Percentiles rank a stretch among this genome's conserved stretches.
phyloP scores from a whole-genome alignment of 2,888 invertebrate species.

The Melanostoma scalare region DNA sequence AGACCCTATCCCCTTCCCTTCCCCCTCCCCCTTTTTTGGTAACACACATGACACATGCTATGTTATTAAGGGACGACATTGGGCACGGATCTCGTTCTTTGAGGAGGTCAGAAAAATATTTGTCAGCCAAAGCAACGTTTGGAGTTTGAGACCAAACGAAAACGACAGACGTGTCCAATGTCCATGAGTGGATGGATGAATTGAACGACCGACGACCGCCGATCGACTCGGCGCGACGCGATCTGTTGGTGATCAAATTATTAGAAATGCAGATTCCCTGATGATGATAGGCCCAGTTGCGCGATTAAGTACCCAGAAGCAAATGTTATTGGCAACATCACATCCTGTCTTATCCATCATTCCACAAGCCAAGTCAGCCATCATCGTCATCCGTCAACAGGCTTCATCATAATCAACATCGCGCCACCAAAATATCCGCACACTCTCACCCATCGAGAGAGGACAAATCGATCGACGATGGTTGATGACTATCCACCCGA shows the following conservation, averaged over 20 bases:
- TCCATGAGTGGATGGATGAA: background rate
- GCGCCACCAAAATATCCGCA: slow-evolving; percentile 67
- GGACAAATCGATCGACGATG: slow-evolving; percentile 60
- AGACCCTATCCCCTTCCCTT: slow-evolving; percentile 9
- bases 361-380: slow-evolving; percentile 76
- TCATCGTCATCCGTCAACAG: slow-evolving; percentile 76
- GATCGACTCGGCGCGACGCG: no score
- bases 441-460: slow-evolving; percentile 46
- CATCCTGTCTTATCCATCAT: slow-evolving; percentile 73
- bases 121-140: slow-evolving; percentile 45
- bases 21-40: background rate
- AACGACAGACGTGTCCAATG: background rate
- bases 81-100: slow-evolving; percentile 73
- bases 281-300: slow-evolving; percentile 70
- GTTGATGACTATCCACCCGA: slow-evolving; percentile 27
- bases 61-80: slow-evolving; percentile 82
- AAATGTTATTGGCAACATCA: slow-evolving; percentile 71
- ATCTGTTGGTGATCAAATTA: slow-evolving; percentile 70
- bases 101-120: slow-evolving; percentile 68
- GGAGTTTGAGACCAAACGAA: background rate
- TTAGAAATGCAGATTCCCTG: slow-evolving; percentile 72
- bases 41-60: slow-evolving; percentile 74
- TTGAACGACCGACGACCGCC: background rate
- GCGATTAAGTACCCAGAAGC: slow-evolving; percentile 71
- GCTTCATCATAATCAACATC: slow-evolving; percentile 69